Evolutionary conservation across 2,888 invertebrate species (phyloP), one percentile per base, ranked within the genome.

Genomic region (Podotricha telesiphe): DNA sequence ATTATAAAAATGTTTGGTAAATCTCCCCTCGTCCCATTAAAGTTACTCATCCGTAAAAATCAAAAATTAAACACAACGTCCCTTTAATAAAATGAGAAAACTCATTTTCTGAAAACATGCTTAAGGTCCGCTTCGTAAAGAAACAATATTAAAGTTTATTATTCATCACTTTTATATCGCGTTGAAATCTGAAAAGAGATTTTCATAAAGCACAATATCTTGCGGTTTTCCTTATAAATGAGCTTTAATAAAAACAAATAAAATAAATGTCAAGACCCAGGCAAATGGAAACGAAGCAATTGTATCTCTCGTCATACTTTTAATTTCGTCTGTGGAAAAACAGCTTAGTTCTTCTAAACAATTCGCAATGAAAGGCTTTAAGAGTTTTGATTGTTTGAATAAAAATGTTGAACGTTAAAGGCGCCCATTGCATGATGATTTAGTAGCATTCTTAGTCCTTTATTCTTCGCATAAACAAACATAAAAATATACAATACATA

Each of bases 221-320:
- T 80, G 84, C 79, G 85, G 85, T 84, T 86, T 80, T 78, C 80
- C 82, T 86, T 85, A 86, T 86, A 87, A 88, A 87, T 83, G 84
- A 83, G 84, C 81, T 80, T 84, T 87, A 85, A 84, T 85, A 84
- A 86, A 86, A 87, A 87, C 85, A 87, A 87, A 88, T 84, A 85
- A 87, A 86, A 85, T 82, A 80, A 78, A 82, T 85, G 82, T 82
- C 82, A 80, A 81, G 80, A 86, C 82, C 82, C 82, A 78, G 80
- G 82, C 82, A 84, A 87, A 88, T 88, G 86, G 88, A 86, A 86
- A 82, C 80, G 79, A 82, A 84, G 84, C 86, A 88, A 89, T 90
- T 90, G 85, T 88, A 88, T 86, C 83, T 86, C 83, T 87, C 86
- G 87, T 89, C 88, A 88, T 87, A 86, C 85, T 90, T 89, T 89